Evolutionary conservation across 2,113 vertebrate genomes (phyloP), one percentile per base, ranked within the genome.

Genomic region (zebrafish (Danio rerio)): DNA sequence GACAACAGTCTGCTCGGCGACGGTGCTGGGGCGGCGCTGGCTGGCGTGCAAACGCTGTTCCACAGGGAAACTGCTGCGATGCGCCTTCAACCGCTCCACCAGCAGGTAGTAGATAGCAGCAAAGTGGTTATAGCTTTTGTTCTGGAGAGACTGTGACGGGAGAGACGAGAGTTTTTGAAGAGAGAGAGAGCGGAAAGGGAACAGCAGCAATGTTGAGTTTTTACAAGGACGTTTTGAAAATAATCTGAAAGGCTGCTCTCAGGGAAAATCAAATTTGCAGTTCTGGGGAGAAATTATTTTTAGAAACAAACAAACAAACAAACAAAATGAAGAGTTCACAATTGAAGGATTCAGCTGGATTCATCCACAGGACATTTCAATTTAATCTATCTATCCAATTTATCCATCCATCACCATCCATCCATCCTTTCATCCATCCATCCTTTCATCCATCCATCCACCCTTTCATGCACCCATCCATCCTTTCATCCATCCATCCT

Each of bases 51-150:
- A 94, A 70, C 96, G 92, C 91, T 97, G 96, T 84, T 99, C 98
- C 74, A 99, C 95, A 0, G 97, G 98, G 90, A 99, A 99, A 88
- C 98, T 99, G 87, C 97, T 98, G 86, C 98, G 93, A 66, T 99
- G 98, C 0, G 97, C 96, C 85, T 97, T 98, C 49, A 99, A 96
- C 61, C 98, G 94, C 89, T 99, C 98, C 89, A 99, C 96, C 89
- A 99, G 88, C 91, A 99, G 92, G 94, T 95, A 99, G 88, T 99
- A 99, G 90, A 99, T 99, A 84, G 98, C 98, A 90, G 97, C 97
- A 89, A 99, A 99, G 93, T 99, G 97, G 93, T 99, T 99, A 86
- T 99, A 99, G 89, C 96, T 99, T 93, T 97, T 98, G 93, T 97
- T 97, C 93, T 99, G 96, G 86, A 99, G 93, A 83, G 98, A 98